These are phyloP conservation scores for Casuarius casuarius DNA, from an alignment of 2,113 vertebrate species.

Conservation along the genomic window DNA sequence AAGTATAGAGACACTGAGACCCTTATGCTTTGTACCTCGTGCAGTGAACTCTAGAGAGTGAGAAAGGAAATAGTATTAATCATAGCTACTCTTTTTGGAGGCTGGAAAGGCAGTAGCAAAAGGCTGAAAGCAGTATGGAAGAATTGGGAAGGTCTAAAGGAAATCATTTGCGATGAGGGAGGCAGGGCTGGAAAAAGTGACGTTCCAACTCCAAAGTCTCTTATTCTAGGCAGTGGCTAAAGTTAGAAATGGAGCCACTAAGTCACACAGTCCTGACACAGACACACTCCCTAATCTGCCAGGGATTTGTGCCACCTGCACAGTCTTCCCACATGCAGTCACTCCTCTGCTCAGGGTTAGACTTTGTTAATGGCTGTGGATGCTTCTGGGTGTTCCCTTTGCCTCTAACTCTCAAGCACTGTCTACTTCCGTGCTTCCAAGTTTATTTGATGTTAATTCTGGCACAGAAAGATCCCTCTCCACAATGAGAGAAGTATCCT, in stretches of 20 bases:
- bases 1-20: not conserved
- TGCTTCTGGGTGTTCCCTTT: not conserved
- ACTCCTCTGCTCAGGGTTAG: not conserved
- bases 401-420: not conserved
- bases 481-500: not conserved
- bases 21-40: not conserved
- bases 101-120: not conserved
- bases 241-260: not conserved
- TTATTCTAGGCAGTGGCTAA: not conserved
- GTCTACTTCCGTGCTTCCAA: not conserved
- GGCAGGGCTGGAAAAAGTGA: not conserved
- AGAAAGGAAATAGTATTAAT: not conserved
- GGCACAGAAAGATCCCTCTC: not conserved
- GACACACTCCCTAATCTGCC: not conserved
- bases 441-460: not conserved
- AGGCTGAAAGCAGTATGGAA: accelerated
- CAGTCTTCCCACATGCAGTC: not conserved
- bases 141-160: not conserved
- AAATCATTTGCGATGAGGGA: not conserved
- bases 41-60: not conserved
- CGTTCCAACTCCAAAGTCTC: not conserved
- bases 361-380: not conserved
- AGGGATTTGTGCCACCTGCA: accelerated
- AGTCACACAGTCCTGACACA: accelerated
- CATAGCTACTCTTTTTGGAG: accelerated